phyloP scores from a whole-genome alignment of 2,797 vertebrate genomes.

The Erpetoichthys calabaricus region DNA sequence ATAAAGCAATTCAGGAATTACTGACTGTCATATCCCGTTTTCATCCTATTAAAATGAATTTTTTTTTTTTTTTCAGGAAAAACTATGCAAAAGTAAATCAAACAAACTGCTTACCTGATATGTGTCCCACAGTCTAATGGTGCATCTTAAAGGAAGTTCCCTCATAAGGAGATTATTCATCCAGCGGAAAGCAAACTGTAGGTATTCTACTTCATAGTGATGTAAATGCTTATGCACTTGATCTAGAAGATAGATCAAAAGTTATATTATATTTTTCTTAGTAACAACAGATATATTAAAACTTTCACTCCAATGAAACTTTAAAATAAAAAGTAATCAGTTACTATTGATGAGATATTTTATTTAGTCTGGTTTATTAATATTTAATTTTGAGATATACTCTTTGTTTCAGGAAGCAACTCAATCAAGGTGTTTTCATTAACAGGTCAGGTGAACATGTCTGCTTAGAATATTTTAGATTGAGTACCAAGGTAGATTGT shows the following conservation, averaged over 20 bases:
- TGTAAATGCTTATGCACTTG: conserved; percentile 82
- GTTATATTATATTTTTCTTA: not conserved
- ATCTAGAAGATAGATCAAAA: conserved; percentile 40
- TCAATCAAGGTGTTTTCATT: no score
- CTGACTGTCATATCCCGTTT: no score
- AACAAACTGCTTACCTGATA: conserved; percentile 49
- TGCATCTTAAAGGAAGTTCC: conserved; percentile 53
- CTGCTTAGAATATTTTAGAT: no score
- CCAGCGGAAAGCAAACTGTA: conserved; percentile 65
- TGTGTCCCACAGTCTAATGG: conserved; percentile 58
- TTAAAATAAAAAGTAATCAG: no score
- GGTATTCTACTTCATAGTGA: conserved; percentile 59
- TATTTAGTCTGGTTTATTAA: no score
- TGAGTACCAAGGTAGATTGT: no score
- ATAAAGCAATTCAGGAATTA: no score
- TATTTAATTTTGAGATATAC: no score
- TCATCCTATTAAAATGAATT: no score
- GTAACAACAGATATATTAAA: not conserved
- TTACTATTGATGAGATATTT: no score
- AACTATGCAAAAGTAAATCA: not conserved
- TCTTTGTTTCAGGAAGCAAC: no score
- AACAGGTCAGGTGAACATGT: no score
- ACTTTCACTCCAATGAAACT: not conserved
- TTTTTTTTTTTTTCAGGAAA: not conserved
- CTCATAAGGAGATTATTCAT: conserved; percentile 67